Conservation (phyloP, 2,888 invertebrate species). For the Metalampra italica region DNA sequence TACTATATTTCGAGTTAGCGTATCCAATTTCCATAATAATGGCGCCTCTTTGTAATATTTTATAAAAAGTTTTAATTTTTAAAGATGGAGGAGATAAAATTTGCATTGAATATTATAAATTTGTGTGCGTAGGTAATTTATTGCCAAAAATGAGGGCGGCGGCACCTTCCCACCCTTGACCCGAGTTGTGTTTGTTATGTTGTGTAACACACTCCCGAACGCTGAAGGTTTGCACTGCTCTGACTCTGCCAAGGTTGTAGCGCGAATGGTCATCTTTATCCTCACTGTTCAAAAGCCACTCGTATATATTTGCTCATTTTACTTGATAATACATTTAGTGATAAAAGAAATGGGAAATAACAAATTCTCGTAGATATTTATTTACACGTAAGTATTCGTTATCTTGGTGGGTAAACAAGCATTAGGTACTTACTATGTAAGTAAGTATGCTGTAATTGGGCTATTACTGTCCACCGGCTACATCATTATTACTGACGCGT, state of each 20-base stretch:
- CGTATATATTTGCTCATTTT: constrained; percentile 5
- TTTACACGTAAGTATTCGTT: background rate
- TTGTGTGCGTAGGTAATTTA: constrained; percentile 41
- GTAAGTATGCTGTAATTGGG: background rate
- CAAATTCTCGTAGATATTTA: background rate
- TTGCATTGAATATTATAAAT: constrained; percentile 29
- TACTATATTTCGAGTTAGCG: constrained; percentile 15
- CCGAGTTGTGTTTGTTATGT: constrained; percentile 39
- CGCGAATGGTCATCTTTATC: constrained; percentile 20
- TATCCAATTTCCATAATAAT: constrained; percentile 17
- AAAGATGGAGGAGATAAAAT: constrained; percentile 27
- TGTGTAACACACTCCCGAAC: constrained; percentile 53
- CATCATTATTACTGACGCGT: constrained; percentile 1
- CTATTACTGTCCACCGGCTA: background rate
- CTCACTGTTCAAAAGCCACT: constrained; percentile 1
- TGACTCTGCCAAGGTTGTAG: constrained; percentile 44
- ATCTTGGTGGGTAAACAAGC: background rate
- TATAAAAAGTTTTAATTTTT: background rate
- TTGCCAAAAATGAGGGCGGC: constrained; percentile 63
- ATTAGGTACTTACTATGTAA: background rate
- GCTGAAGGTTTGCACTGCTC: constrained; percentile 44
- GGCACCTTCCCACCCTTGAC: constrained; percentile 68
- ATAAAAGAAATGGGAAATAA: background rate
- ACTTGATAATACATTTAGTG: background rate
- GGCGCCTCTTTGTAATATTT: background rate